phyloP scores from a whole-genome alignment of 2,797 vertebrate genomes.

The Hypotaenidia okinawae region DNA sequence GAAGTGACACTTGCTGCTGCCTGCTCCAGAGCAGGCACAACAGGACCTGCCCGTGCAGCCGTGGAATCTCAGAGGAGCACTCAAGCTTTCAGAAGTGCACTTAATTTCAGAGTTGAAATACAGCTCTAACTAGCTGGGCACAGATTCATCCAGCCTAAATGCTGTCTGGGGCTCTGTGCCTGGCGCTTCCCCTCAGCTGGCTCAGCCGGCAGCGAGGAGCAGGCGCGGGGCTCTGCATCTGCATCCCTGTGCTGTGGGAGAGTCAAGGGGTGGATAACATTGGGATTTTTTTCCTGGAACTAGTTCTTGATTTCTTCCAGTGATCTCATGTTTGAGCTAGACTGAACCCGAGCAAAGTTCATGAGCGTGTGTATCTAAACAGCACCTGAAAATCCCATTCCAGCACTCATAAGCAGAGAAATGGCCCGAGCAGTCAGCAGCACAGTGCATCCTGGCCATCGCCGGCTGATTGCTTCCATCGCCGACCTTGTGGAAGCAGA shows the following conservation, averaged over 20 bases:
- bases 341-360: not conserved
- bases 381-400: not conserved
- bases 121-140: slow-evolving; percentile 48
- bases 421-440: not conserved
- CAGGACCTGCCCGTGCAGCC: not conserved
- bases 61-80: not conserved
- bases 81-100: slow-evolving; percentile 46
- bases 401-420: not conserved
- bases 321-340: not conserved
- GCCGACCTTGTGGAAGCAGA: not conserved
- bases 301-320: slow-evolving; percentile 19
- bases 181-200: not conserved
- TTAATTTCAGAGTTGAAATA: slow-evolving; percentile 52
- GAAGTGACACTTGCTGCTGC: not conserved
- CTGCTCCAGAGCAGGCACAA: not conserved
- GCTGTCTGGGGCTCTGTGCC: slow-evolving; percentile 8
- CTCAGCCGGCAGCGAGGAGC: not conserved
- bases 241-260: fast-evolving
- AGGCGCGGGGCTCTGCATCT: not conserved
- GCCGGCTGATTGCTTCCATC: not conserved
- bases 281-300: slow-evolving; percentile 21
- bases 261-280: not conserved
- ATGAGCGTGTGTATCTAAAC: not conserved
- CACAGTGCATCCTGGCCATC: fast-evolving
- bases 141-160: slow-evolving; percentile 25